Base-by-base conservation (phyloP, 2,797 vertebrate species). In the Scolopax bukidnonensis region DNA sequence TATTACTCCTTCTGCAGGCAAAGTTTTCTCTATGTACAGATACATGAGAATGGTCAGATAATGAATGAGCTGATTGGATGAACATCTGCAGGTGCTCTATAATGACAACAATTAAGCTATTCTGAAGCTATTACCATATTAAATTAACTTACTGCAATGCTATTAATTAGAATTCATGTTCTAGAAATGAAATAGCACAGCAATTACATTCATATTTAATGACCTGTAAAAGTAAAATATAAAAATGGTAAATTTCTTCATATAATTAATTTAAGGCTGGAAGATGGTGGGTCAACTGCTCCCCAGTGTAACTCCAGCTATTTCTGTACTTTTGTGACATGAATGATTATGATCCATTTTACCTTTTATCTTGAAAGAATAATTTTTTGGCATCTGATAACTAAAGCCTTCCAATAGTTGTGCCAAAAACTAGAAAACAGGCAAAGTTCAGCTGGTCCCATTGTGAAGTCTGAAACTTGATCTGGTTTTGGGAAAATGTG, bases 91-190 rank as follows among this genome's bases (percentile, higher is more conserved):
- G 74, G 82, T 96, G 81, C 93, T 96, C 89, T 92, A 16, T 93
- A 96, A 97, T 96, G 88, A 90, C 93, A 97, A 95, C 93, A 96
- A 93, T 97, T 97, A 96, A 94, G 67, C 92, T 96, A 89, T 97
- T 97, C 90, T 89, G 84, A 94, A 97, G 91, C 94, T 93, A 91
- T 92, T 90, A 96, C 87, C 93, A 83, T 93, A 96, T 96, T 84
- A 89, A 93, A 97, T 92, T 84, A 90, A 88, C 83, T 92, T 59
- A 75, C 63, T 84, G 81, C 48, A 85, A 87, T 81, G 45, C 65
- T 94, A 91, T 96, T 96, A 95, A 95, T 97, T 96, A 93, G 77
- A 95, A 93, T 96, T 94, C 88, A 80, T 88, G 64, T 90, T 91
- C 91, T 93, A 77, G 89, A 91, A 93, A 85, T 78, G 63, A 93